Conservation (phyloP, 64 coral and sea anemone species). For the Anthopleura sola region DNA sequence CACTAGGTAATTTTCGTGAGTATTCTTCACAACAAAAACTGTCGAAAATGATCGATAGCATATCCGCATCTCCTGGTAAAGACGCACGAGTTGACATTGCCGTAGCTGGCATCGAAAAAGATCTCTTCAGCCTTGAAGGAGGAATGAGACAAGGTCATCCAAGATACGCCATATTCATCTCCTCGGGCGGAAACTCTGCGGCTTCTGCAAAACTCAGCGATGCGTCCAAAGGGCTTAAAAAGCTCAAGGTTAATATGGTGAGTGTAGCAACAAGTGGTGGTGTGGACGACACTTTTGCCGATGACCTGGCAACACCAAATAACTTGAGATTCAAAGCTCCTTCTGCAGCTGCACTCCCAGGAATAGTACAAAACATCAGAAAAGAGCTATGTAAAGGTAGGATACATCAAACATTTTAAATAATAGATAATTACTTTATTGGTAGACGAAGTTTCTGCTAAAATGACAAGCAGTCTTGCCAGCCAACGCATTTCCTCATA, state of each 20-base stretch:
- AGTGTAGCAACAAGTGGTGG: not conserved
- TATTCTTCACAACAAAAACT: conserved; percentile 4
- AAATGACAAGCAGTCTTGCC: too few species aligned
- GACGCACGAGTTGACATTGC: conserved; percentile 8
- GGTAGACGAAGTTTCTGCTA: too few species aligned
- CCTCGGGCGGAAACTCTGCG: conserved; percentile 12
- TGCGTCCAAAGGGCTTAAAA: not conserved
- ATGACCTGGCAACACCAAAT: not conserved
- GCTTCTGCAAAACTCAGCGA: not conserved
- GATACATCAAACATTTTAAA: too few species aligned
- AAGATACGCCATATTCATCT: conserved; percentile 33
- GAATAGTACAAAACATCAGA: not conserved
- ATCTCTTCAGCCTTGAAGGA: conserved; percentile 42
- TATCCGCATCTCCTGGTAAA: not conserved
- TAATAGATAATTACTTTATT: too few species aligned
- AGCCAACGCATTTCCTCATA: too few species aligned
- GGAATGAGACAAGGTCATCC: conserved; percentile 57
- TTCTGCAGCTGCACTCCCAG: not conserved
- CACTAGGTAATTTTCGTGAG: conserved; percentile 23
- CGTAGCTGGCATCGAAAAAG: conserved; percentile 14
- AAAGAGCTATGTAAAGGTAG: not conserved
- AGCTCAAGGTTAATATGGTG: conserved; percentile 14
- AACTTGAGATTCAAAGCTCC: not conserved
- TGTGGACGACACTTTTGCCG: not conserved
- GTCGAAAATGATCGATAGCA: conserved; percentile 27